Evolutionary conservation across 2,888 invertebrate species (phyloP).

Genomic region (Unio delphinus): DNA sequence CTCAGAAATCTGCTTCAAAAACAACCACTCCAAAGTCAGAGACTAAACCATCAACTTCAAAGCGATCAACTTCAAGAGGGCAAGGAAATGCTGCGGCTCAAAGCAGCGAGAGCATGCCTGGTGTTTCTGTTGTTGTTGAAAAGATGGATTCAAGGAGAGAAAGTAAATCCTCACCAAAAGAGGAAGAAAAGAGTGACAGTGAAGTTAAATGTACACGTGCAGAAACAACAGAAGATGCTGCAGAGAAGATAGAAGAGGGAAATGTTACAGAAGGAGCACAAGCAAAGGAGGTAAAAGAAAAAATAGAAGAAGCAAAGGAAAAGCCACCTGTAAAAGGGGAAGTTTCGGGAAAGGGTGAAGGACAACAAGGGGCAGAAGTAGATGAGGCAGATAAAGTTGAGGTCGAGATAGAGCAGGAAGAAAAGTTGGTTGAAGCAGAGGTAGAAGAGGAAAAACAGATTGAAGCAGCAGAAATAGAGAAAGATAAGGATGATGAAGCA

Average conservation of each 20-base stretch:
- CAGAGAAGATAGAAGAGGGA: constrained; percentile 8
- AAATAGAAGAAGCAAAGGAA: constrained; percentile 5
- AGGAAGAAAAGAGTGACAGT: constrained; percentile 15
- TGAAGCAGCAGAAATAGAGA: constrained; percentile 6
- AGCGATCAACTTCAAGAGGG: too few species aligned
- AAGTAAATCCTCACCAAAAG: not conserved
- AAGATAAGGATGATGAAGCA: constrained; percentile 6
- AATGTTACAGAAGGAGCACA: constrained; percentile 5
- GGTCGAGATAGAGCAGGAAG: constrained; percentile 12
- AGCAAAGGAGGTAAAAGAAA: constrained; percentile 6
- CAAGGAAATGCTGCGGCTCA: constrained; percentile 16
- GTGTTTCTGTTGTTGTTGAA: too few species aligned
- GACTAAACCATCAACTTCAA: not conserved
- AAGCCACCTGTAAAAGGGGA: constrained; percentile 1
- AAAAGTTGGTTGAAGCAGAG: constrained; percentile 7
- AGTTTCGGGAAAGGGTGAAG: constrained; percentile 1
- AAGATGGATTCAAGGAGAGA: too few species aligned
- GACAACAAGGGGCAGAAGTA: constrained; percentile 6
- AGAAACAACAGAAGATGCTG: constrained; percentile 6
- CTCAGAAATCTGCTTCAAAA: constrained; percentile 14
- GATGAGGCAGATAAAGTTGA: constrained; percentile 6
- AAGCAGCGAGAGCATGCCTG: constrained; percentile 11
- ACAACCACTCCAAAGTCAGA: constrained; percentile 12
- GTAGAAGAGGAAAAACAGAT: constrained; percentile 4
- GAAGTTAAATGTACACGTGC: not conserved